Conservation (phyloP, 2,797 vertebrate species). For the Melanogrammus aeglefinus region DNA sequence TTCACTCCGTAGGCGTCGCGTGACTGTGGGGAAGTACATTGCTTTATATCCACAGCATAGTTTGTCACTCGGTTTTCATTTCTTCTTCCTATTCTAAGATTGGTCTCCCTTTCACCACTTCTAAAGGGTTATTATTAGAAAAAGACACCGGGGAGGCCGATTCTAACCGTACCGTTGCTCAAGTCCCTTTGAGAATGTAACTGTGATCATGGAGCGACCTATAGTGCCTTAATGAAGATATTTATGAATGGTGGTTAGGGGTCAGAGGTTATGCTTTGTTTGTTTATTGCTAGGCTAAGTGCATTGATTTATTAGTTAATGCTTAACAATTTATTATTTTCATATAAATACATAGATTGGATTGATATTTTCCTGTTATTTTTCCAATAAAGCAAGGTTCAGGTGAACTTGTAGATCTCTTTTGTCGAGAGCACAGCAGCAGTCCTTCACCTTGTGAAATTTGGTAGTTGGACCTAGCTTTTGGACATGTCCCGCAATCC, state of each 20-base stretch:
- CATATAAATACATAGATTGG: not conserved
- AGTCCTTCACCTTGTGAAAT: too few species aligned
- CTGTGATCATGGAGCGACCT: not conserved
- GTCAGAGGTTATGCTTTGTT: not conserved
- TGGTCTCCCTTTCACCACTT: not conserved
- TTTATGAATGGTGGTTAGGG: not conserved
- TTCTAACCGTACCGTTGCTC: not conserved
- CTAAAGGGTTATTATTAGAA: not conserved
- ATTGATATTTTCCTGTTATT: too few species aligned
- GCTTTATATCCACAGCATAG: not conserved
- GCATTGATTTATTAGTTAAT: constrained; percentile 1
- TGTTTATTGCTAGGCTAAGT: not conserved
- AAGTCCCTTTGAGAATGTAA: not conserved
- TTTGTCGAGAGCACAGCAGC: too few species aligned
- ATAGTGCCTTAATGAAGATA: not conserved
- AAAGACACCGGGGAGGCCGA: not conserved
- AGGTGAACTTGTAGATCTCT: too few species aligned
- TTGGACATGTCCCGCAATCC: too few species aligned
- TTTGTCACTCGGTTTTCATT: not conserved
- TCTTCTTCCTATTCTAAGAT: not conserved
- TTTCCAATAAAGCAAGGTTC: too few species aligned
- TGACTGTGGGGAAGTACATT: not conserved
- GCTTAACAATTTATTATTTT: not conserved
- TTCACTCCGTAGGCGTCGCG: not conserved
- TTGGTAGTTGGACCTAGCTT: too few species aligned